phyloP scores from a whole-genome alignment of 1,140 invertebrate genomes.

The Euura lappo region DNA sequence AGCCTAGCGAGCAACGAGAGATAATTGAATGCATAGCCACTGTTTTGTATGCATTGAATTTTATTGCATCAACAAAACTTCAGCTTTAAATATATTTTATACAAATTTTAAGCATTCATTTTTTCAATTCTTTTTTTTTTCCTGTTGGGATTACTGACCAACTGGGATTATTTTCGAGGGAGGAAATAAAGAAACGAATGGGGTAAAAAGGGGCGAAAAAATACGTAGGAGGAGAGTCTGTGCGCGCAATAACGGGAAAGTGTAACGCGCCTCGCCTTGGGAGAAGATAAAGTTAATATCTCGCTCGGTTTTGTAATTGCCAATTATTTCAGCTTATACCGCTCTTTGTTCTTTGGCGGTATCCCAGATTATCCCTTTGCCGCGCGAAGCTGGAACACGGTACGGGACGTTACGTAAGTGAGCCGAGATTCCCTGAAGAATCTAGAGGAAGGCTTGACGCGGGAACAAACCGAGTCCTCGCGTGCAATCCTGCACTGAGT shows the following conservation, averaged over 20 bases:
- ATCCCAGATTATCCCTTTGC: conserved; percentile 15
- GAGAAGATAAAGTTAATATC: conserved; percentile 48
- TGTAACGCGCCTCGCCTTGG: not conserved
- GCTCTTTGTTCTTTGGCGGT: conserved; percentile 41
- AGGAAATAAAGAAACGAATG: not conserved
- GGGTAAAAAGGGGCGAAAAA: not conserved
- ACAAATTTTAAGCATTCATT: not conserved
- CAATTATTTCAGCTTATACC: conserved; percentile 47
- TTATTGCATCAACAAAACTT: not conserved
- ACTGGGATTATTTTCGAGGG: too few relatives aligned
- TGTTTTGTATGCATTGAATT: not conserved
- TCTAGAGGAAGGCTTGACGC: too few relatives aligned
- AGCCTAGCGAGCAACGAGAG: not conserved
- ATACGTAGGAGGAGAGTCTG: not conserved
- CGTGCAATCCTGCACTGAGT: too few relatives aligned
- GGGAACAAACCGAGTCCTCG: too few relatives aligned
- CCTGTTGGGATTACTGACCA: too few relatives aligned
- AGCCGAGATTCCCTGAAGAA: too few relatives aligned
- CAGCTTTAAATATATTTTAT: too few relatives aligned
- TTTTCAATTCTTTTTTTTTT: too few relatives aligned
- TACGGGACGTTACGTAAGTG: too few relatives aligned
- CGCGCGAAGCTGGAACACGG: too few relatives aligned
- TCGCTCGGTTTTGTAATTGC: conserved; percentile 45
- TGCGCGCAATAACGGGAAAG: not conserved
- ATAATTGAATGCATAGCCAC: conserved; percentile 3